Percentiles rank a stretch among this genome's conserved stretches.
Evolutionary conservation across 2,113 vertebrate species (phyloP).

Genomic region (Prionailurus viverrinus): DNA sequence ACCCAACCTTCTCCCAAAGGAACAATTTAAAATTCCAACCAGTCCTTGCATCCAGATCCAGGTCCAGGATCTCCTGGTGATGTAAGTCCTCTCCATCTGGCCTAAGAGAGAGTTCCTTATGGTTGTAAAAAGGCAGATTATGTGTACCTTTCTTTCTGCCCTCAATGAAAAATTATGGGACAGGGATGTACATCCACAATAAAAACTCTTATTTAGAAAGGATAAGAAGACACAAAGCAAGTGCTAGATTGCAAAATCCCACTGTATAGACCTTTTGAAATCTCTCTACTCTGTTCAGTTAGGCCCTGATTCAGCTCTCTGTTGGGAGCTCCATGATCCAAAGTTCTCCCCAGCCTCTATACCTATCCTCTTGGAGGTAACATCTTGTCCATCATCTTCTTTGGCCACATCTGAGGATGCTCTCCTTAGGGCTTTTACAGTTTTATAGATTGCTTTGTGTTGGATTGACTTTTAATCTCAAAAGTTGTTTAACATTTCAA

Average conservation of each 20-base stretch:
- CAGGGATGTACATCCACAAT: no score
- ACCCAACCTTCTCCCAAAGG: neutral
- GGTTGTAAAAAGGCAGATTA: neutral
- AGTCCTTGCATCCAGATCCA: neutral
- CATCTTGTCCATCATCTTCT: neutral
- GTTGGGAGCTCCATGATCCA: neutral
- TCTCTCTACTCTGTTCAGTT: neutral
- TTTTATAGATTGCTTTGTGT: neutral
- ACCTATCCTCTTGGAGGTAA: rapidly evolving
- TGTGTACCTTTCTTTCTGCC: neutral
- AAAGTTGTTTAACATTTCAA: neutral
- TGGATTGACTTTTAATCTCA: neutral
- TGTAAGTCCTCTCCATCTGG: no score
- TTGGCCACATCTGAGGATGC: neutral
- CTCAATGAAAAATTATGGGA: neutral
- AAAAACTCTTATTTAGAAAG: neutral
- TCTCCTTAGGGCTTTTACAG: neutral
- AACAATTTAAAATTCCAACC: neutral
- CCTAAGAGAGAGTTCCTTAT: neutral
- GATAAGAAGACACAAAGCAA: neutral
- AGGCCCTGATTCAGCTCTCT: no score
- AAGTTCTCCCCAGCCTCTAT: neutral
- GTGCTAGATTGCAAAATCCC: neutral
- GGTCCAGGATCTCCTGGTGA: neutral
- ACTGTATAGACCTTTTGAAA: neutral